A percentile compares a stretch with the other conserved stretches of the same genome.
phyloP scores from a whole-genome alignment of 2,113 vertebrate species.

The Chamaea fasciata region DNA sequence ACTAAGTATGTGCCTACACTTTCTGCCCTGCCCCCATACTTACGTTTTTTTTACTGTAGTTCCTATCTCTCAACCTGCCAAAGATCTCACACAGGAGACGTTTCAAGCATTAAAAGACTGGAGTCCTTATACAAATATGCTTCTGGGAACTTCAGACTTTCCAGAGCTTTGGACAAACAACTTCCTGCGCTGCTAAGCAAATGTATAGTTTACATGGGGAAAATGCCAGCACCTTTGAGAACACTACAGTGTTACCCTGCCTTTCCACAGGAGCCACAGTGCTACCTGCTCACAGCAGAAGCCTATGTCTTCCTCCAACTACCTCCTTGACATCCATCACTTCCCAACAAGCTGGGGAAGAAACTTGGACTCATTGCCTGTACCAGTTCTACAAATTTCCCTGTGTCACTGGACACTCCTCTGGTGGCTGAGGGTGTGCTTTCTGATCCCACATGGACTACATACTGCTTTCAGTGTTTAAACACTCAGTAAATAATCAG shows the following conservation, averaged over 20 bases:
- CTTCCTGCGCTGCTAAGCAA: background rate
- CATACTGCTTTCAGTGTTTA: background rate
- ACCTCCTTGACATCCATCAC: background rate
- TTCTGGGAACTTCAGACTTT: background rate
- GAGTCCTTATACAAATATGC: background rate
- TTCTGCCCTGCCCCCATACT: background rate
- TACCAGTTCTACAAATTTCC: background rate
- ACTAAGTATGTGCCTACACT: background rate
- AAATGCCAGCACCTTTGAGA: background rate
- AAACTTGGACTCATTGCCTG: background rate
- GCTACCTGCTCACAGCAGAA: rapidly evolving
- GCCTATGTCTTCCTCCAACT: background rate
- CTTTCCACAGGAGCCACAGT: background rate
- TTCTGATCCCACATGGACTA: too few relatives aligned
- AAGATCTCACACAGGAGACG: background rate
- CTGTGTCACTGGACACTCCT: background rate
- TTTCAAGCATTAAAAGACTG: background rate
- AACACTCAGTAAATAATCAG: background rate
- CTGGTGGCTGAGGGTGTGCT: background rate
- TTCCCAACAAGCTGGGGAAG: background rate
- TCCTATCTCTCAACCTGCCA: background rate
- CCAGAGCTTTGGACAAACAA: background rate
- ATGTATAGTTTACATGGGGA: rapidly evolving
- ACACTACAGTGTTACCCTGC: rapidly evolving
- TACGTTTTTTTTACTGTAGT: background rate